Percentiles rank a stretch among this genome's conserved stretches.
phyloP scores from a whole-genome alignment of 2,797 vertebrate species.

The Pseudomugil tenellus region DNA sequence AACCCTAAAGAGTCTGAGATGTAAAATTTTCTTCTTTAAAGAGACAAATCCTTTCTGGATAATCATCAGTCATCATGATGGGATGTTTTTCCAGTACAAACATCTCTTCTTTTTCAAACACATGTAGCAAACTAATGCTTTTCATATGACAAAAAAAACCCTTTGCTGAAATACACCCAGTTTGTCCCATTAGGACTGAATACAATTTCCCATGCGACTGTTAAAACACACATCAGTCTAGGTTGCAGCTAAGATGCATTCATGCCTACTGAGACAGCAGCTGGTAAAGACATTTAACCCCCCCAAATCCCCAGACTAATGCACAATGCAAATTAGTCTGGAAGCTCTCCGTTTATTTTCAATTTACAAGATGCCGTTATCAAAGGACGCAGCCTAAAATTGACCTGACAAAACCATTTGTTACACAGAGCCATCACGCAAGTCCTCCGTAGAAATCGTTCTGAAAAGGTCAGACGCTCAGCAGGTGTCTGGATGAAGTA shows the following conservation, averaged over 20 bases:
- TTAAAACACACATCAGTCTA: constrained; percentile 10
- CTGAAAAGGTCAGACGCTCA: background rate
- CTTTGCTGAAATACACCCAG: background rate
- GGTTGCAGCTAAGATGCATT: background rate
- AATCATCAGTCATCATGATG: no score
- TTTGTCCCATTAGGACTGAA: constrained; percentile 6
- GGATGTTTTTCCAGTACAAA: background rate
- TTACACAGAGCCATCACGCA: background rate
- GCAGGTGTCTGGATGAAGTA: background rate
- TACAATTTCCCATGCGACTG: constrained; percentile 46
- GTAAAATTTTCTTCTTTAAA: constrained; percentile 15
- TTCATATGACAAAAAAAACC: background rate
- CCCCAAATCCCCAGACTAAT: background rate
- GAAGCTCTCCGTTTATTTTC: background rate
- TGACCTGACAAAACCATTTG: constrained; percentile 1
- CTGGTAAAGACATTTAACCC: constrained; percentile 1
- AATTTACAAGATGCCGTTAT: background rate
- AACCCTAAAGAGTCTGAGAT: constrained; percentile 6
- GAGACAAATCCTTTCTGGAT: background rate
- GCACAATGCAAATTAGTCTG: background rate
- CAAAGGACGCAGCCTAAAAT: background rate
- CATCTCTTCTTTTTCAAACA: background rate
- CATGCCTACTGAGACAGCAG: background rate
- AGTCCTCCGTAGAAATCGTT: background rate
- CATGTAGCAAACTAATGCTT: background rate